Evolutionary conservation across 35 echinoderm and acorn worm species (phyloP).

Genomic region (Apostichopus californicus): DNA sequence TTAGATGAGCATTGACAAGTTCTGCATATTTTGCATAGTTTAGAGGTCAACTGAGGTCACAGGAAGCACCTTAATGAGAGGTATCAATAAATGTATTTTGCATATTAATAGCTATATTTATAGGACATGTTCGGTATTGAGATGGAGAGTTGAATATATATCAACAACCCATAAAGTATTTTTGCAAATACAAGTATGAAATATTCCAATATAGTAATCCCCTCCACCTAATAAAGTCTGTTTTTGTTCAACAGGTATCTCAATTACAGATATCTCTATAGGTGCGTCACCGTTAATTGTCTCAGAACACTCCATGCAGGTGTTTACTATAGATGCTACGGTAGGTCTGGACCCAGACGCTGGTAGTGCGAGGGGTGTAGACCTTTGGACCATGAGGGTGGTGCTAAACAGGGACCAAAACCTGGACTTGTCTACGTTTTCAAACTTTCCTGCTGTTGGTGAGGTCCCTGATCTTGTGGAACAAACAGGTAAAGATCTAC

Average conservation of each 20-base stretch:
- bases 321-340: neutral
- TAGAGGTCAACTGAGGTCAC: no score
- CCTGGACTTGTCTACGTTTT: neutral
- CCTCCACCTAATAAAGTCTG: neutral
- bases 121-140: no score
- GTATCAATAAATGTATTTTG: no score
- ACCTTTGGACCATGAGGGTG: conserved; percentile 16
- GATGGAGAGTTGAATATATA: no score
- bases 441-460: neutral
- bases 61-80: no score
- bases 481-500: neutral
- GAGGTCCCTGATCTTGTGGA: neutral
- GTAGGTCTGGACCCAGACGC: neutral
- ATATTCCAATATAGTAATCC: neutral
- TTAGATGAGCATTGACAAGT: no score
- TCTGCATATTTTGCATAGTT: no score
- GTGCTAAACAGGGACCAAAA: neutral
- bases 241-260: neutral
- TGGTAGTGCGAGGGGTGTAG: neutral
- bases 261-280: conserved; percentile 8
- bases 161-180: neutral
- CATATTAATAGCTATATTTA: no score
- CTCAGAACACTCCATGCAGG: neutral
- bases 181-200: neutral
- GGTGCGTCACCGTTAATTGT: neutral